Base-by-base conservation (phyloP, 2,113 vertebrate species). In the Phalacrocorax brasilianus region DNA sequence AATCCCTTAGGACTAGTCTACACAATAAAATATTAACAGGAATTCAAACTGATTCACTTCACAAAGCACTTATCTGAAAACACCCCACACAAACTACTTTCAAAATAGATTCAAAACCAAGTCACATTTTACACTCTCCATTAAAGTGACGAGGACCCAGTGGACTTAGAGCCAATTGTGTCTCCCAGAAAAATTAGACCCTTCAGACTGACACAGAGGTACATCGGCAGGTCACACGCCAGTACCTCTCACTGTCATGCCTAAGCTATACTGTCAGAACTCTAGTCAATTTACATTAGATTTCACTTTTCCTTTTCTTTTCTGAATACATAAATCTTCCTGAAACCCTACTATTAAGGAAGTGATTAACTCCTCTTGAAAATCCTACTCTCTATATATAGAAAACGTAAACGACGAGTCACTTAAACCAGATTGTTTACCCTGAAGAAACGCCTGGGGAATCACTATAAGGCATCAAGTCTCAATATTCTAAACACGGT, bases 151-250 rank as follows among this genome's bases (percentile, higher is more conserved):
- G 42, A 75, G 47, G 27, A 89, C 38, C 16, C 33, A 73, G 53
- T 2, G 18, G 67, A 83, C 7, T 47, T 12, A n/a, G 27, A 82
- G 42, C 42, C 42, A 81, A 38, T 5, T 52, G 13, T 3, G 17
- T 50, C 33, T 56, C n/a, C 68, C 18, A 24, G 19, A 84, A 84
- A 56, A 71, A 71, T 27, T 0, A 62, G 38, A 59, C 14, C 12
- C 88, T 68, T 52, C 56, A 85, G 76, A 67, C 21, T 30, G 92
- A 72, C 23, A 52, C 16, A 1, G 5, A 85, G 27, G 24, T 32
- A 20, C 17, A 40, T 35, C 26, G 71, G 32, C 3, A 3, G 1
- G 44, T 56, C 71, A 40, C 32, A 14, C 0, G 3, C 0, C 0
- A 66, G 22, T 24, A 74, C 33, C 22, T 44, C 63, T 47, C 55